Conservation (phyloP, 2,888 invertebrate species). For the Thecophora atra region DNA sequence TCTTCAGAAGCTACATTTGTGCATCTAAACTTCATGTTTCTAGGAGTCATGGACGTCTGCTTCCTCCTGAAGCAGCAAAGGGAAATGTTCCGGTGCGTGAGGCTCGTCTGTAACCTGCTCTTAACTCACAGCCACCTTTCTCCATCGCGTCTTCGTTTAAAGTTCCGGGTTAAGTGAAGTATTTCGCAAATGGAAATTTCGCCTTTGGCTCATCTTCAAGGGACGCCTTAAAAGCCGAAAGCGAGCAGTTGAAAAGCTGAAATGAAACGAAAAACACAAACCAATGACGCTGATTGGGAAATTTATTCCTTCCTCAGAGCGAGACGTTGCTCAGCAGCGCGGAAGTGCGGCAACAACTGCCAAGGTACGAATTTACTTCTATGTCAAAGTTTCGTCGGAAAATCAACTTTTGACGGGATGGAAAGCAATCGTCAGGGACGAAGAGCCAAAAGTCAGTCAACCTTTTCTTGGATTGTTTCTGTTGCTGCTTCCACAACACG, state of each 20-base stretch:
- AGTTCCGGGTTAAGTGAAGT: no score
- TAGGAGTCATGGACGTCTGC: no score
- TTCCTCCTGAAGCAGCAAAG: no score
- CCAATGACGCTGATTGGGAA: constrained; percentile 51
- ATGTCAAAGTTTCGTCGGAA: constrained; percentile 42
- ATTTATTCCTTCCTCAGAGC: constrained; percentile 48
- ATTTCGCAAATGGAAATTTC: no score
- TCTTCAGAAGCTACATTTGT: no score
- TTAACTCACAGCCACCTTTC: no score
- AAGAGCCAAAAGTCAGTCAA: constrained; percentile 26
- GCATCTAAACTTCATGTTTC: no score
- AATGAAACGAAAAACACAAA: constrained; percentile 41
- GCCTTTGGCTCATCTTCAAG: neutral
- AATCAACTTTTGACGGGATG: constrained; percentile 41
- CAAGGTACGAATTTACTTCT: constrained; percentile 38
- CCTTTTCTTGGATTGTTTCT: neutral
- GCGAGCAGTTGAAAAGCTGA: constrained; percentile 37
- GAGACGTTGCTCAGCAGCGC: constrained; percentile 33
- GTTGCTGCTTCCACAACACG: constrained; percentile 16
- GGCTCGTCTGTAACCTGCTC: no score
- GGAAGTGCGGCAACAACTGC: constrained; percentile 24
- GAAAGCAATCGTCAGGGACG: constrained; percentile 11
- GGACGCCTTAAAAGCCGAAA: neutral
- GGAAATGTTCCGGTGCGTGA: no score
- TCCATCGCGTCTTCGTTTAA: no score